Conservation (phyloP, 1,140 invertebrate genomes). For the Anadara kagoshimensis region DNA sequence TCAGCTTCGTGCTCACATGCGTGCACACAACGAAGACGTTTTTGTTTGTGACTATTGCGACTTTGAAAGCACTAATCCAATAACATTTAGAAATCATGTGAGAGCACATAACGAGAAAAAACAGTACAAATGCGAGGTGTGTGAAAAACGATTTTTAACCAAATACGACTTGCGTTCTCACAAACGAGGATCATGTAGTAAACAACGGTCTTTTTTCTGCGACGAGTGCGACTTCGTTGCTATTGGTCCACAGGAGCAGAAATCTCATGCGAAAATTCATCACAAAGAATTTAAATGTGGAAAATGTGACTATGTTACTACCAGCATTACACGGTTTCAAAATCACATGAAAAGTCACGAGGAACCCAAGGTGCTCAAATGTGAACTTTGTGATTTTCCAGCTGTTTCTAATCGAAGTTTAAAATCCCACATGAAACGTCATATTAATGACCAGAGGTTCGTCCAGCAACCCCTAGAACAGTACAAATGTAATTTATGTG, state of each 20-base stretch:
- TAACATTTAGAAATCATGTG: constrained; percentile 61
- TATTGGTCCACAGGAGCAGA: constrained; percentile 37
- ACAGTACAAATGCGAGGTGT: constrained; percentile 52
- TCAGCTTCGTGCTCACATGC: constrained; percentile 71
- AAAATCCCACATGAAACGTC: constrained; percentile 73
- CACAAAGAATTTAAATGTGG: constrained; percentile 55
- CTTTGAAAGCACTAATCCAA: constrained; percentile 61
- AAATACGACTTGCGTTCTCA: constrained; percentile 54
- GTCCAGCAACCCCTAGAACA: constrained; percentile 73
- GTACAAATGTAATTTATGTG: constrained; percentile 73
- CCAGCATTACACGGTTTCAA: constrained; percentile 43
- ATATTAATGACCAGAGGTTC: constrained; percentile 71
- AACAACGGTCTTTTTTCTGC: constrained; percentile 35
- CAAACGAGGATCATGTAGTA: constrained; percentile 42
- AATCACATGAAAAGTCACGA: constrained; percentile 50
- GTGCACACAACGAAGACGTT: constrained; percentile 68
- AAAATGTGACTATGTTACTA: constrained; percentile 54
- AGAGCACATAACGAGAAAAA: constrained; percentile 52
- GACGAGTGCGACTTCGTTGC: constrained; percentile 41
- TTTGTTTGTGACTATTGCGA: constrained; percentile 67
- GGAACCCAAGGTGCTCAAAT: constrained; percentile 58
- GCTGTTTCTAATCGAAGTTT: constrained; percentile 69
- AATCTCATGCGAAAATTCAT: constrained; percentile 37
- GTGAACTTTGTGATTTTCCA: constrained; percentile 71
- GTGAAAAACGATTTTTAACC: constrained; percentile 53